phyloP scores from a whole-genome alignment of 2,113 vertebrate species.

The Syngnathus typhle region DNA sequence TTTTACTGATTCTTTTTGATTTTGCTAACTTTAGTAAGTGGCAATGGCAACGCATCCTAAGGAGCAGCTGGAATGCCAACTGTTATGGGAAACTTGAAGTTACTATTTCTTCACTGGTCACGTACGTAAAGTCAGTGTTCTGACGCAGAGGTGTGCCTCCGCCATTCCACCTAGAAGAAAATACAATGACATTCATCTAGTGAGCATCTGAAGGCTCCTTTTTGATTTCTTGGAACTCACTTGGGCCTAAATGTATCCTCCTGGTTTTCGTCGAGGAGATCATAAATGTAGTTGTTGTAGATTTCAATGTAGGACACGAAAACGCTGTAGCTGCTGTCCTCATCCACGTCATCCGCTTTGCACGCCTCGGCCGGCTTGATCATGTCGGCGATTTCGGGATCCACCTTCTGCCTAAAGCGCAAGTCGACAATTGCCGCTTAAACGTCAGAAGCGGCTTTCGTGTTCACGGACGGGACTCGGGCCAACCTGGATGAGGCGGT shows the following conservation, averaged over 20 bases:
- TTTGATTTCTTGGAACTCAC: slow-evolving; percentile 67
- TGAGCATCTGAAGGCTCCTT: not conserved
- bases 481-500: slow-evolving; percentile 76
- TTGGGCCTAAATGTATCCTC: slow-evolving; percentile 86
- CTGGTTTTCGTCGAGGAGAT: slow-evolving; percentile 84
- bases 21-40: not conserved
- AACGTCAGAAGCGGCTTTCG: not conserved
- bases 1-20: not conserved
- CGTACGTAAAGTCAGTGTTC: slow-evolving; percentile 91
- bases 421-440: not conserved
- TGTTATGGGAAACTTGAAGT: not conserved
- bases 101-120: slow-evolving; percentile 60
- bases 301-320: slow-evolving; percentile 97
- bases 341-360: slow-evolving; percentile 79
- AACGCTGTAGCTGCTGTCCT: slow-evolving; percentile 87
- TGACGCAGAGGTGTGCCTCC: slow-evolving; percentile 84
- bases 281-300: slow-evolving; percentile 98
- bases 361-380: slow-evolving; percentile 78
- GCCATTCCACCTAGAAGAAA: slow-evolving; percentile 89
- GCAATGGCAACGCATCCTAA: slow-evolving; percentile 7
- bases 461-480: not conserved
- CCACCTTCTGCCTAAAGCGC: slow-evolving; percentile 75
- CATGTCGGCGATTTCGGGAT: slow-evolving; percentile 92
- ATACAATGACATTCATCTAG: slow-evolving; percentile 39
- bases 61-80: not conserved